These are phyloP conservation scores for Acropora yongei DNA, from an alignment of 64 coral and sea anemone species.

Conservation along the genomic window DNA sequence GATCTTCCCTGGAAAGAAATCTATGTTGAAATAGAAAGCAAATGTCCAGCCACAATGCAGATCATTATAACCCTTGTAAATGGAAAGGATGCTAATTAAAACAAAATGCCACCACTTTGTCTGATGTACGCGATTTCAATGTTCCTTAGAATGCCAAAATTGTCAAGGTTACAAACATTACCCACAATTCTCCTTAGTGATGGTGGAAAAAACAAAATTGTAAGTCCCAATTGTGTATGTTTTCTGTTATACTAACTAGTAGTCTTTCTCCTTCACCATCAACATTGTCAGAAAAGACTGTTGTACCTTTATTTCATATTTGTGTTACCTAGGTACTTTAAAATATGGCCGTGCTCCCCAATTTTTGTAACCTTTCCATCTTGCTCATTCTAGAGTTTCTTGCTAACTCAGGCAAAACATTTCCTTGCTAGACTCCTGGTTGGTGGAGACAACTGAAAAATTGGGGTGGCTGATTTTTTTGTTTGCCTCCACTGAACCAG, in stretches of 20 bases:
- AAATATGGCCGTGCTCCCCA: background rate
- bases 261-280: background rate
- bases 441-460: background rate
- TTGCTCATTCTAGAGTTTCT: background rate
- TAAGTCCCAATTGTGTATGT: slow-evolving; percentile 10
- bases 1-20: no score
- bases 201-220: slow-evolving; percentile 4
- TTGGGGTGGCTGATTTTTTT: background rate
- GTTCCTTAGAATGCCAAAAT: no score
- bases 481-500: background rate
- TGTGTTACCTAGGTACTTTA: background rate
- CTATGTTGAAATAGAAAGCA: no score
- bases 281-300: background rate
- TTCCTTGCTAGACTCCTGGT: background rate
- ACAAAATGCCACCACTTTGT: no score
- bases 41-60: no score
- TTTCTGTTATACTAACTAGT: slow-evolving; percentile 14
- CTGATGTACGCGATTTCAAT: no score
- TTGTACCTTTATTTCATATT: slow-evolving; percentile 3
- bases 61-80: no score
- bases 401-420: background rate
- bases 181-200: background rate
- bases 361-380: slow-evolving; percentile 12
- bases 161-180: background rate
- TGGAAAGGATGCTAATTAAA: no score